These are phyloP conservation scores for Leptogaster cylindrica DNA, from an alignment of 2,888 invertebrate genomes.

Conservation along the genomic window DNA sequence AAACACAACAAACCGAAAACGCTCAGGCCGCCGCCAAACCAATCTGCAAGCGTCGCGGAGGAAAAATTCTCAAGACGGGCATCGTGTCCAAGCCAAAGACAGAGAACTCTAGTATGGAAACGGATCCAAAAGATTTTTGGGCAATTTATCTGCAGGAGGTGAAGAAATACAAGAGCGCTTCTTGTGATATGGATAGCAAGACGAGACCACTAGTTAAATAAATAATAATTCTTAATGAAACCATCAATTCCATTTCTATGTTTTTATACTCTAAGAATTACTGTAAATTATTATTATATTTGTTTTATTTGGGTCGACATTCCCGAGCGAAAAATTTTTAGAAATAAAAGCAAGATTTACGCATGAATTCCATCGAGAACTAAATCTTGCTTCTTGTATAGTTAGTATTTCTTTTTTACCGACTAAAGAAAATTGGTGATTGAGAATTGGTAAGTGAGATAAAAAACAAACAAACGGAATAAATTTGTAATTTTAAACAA, in stretches of 20 bases:
- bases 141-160: conserved; percentile 93
- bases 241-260: conserved; percentile 46
- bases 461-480: no score
- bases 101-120: conserved; percentile 63
- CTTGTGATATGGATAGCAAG: conserved; percentile 90
- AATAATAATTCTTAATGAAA: conserved; percentile 48
- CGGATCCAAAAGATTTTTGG: conserved; percentile 85
- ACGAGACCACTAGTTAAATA: conserved; percentile 91
- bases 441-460: no score
- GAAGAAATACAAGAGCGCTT: conserved; percentile 88
- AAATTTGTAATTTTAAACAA: no score
- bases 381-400: no score
- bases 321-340: no score
- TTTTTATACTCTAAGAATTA: conserved; percentile 34
- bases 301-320: no score
- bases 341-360: no score
- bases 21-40: neutral
- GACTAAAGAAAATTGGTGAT: no score
- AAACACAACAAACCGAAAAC: neutral
- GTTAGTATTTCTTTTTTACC: no score
- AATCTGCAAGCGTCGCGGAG: conserved; percentile 84
- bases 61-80: conserved; percentile 86
- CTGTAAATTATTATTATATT: no score
- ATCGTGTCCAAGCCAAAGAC: conserved; percentile 84
- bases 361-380: no score